A percentile compares a stretch with the other conserved stretches of the same genome.
Conservation (phyloP, 2,113 vertebrate genomes). For the Merops nubicus region DNA sequence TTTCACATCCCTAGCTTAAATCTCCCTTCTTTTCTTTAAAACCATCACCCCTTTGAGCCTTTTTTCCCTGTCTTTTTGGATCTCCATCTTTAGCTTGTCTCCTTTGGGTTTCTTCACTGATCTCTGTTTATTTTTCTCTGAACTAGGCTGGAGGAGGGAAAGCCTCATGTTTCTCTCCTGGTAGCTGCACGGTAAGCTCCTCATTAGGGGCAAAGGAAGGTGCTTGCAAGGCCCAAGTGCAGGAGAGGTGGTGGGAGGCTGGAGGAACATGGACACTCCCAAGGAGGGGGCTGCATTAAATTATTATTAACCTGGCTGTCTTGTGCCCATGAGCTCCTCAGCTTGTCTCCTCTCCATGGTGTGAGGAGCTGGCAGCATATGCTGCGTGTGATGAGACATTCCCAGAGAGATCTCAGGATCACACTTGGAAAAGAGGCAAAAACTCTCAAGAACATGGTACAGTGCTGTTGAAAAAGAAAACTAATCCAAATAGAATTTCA, state of each 20-base stretch:
- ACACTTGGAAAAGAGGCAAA: background rate
- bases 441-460: background rate
- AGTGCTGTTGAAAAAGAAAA: background rate
- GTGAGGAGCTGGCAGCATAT: background rate
- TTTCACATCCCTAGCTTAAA: background rate
- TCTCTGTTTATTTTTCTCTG: background rate
- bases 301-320: background rate
- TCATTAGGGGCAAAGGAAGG: background rate
- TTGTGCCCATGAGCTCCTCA: accelerated
- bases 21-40: background rate
- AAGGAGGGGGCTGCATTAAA: background rate
- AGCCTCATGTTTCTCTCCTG: background rate
- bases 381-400: background rate
- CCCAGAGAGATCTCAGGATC: background rate
- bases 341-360: background rate
- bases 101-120: background rate
- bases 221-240: accelerated
- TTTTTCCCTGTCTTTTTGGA: accelerated
- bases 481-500: background rate
- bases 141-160: background rate
- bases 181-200: background rate
- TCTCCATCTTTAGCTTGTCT: accelerated
- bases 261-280: accelerated
- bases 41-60: background rate
- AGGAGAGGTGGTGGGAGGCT: background rate